These are phyloP conservation scores for Odontomyia ornata DNA, from an alignment of 2,888 invertebrate species.

Conservation along the genomic window DNA sequence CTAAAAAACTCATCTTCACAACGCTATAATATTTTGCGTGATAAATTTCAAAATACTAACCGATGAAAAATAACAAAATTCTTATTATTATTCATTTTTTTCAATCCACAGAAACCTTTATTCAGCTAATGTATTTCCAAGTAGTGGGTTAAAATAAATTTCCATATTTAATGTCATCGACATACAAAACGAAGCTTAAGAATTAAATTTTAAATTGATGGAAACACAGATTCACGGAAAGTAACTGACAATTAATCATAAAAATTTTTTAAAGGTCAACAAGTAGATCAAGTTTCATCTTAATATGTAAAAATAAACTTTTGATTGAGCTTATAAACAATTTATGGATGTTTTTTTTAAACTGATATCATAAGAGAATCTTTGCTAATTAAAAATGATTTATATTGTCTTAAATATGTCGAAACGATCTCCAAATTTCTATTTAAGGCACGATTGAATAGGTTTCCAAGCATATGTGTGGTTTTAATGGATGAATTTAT, in stretches of 20 bases:
- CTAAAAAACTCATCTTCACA: neutral
- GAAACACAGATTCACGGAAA: neutral
- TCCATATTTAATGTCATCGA: slow-evolving; percentile 8
- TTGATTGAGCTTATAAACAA: neutral
- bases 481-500: too few relatives aligned
- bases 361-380: too few relatives aligned
- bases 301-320: neutral
- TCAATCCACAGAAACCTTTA: slow-evolving; percentile 6
- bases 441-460: too few relatives aligned
- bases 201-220: neutral
- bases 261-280: slow-evolving; percentile 26
- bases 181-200: too few relatives aligned
- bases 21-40: neutral
- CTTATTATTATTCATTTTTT: slow-evolving; percentile 22
- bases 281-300: slow-evolving; percentile 17
- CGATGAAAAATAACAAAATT: slow-evolving; percentile 6
- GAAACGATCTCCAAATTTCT: too few relatives aligned
- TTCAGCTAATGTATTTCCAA: slow-evolving; percentile 8
- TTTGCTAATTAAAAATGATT: too few relatives aligned
- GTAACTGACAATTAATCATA: slow-evolving; percentile 16
- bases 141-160: slow-evolving; percentile 17
- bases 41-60: slow-evolving; percentile 25
- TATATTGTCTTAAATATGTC: too few relatives aligned
- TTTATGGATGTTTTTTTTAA: too few relatives aligned
- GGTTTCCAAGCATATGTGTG: too few relatives aligned